Evolutionary conservation across 2,113 vertebrate genomes (phyloP), one percentile per base, ranked within the genome.

Genomic region (Sterrhoptilus dennistouni): DNA sequence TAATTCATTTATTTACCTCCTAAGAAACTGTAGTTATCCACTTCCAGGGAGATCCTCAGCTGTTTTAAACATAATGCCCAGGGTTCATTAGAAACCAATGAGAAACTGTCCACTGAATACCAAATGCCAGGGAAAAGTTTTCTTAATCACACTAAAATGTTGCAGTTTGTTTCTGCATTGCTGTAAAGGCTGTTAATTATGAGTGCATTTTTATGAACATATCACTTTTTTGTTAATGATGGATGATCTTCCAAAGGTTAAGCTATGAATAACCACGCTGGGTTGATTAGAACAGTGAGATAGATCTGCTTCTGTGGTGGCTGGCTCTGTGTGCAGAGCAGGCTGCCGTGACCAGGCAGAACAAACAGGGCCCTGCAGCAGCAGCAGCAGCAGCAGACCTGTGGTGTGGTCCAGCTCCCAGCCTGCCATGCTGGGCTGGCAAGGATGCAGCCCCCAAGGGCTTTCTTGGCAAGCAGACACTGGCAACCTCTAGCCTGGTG

Each of bases 1-100:
- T 88, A 95, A 92, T 95, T 95, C 44, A 90, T 85, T 78, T 87
- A 68, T 88, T 96, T 94, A 87, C 15, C 36, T 79, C 66, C 53
- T 65, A 72, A 94, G 69, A 89, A 96, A 91, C 71, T 85, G 54
- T 71, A 81, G 75, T 92, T 84, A 94, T 66, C 40, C 45, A 68
- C 80, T 70, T 82, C 61, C 50, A 44, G 77, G 49, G 18, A 83
- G 57, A 75, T 42, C 31, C 15, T 89, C 60, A 59, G n/a, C 54
- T 96, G 28, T 87, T 95, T 96, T 95, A 65, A 94, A 90, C 47
- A 56, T 57, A 83, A 40, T 52, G 42, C n/a, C 68, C 33, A 61
- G 33, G 6, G 35, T 38, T 84, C 52, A 60, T 83, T 50, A 64
- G 65, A 82, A 92, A 60, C 20, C 29, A 75, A 50, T 54, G 56